Evolutionary conservation across 2,797 vertebrate genomes (phyloP).

Genomic region (Gallinago stenura): DNA sequence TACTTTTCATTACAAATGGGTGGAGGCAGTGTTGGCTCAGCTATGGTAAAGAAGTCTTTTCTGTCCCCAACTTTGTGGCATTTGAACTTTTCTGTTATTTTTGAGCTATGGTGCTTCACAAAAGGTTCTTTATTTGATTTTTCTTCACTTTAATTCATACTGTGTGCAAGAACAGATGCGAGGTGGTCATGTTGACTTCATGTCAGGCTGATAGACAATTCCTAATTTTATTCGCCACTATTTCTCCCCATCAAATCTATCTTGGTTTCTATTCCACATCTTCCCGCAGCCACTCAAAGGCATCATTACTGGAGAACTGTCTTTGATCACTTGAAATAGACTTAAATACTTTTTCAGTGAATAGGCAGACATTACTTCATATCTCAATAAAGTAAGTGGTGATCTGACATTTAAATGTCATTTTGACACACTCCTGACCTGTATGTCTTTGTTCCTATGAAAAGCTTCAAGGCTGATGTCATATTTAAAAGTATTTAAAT

Average conservation of each 20-base stretch:
- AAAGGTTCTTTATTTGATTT: not conserved
- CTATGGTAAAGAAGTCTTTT: not conserved
- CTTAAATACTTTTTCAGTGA: conserved; percentile 20
- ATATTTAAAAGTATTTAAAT: conserved; percentile 39
- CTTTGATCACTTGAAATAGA: conserved; percentile 42
- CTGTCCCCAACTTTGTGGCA: not conserved
- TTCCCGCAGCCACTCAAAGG: conserved; percentile 5
- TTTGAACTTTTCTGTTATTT: not conserved
- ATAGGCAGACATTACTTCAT: conserved; percentile 62
- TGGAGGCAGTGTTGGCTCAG: not conserved
- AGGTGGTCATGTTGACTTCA: not conserved
- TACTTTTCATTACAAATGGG: not conserved
- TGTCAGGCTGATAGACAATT: not conserved
- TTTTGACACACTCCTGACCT: conserved; percentile 56
- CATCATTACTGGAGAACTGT: not conserved
- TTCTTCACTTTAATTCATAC: not conserved
- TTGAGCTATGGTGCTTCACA: not conserved
- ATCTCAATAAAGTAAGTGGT: conserved; percentile 52
- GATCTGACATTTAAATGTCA: conserved; percentile 67
- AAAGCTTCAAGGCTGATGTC: conserved; percentile 24
- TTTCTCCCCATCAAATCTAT: not conserved
- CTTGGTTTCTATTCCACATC: not conserved
- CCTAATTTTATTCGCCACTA: not conserved
- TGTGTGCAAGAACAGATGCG: not conserved
- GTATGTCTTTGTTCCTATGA: conserved; percentile 15